Evolutionary conservation across 1,140 invertebrate genomes (phyloP), one percentile per base, ranked within the genome.

Genomic region (Zaprionus africanus): DNA sequence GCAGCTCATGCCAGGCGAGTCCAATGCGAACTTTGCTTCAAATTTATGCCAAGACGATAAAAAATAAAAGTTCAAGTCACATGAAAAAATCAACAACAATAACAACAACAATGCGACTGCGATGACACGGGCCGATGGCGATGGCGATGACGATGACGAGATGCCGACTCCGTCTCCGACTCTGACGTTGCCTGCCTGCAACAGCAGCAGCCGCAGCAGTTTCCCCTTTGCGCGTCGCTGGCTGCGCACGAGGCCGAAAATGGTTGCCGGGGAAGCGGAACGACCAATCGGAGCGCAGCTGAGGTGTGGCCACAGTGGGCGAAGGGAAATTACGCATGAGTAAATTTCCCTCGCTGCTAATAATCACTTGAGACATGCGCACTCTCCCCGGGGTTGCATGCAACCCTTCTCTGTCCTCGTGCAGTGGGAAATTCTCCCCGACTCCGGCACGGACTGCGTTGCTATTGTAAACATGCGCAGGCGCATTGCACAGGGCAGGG

Each of bases 391-490:
- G 81, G 84, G 76, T 79, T 75, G 77, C 51, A 76, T 63, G 78
- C 85, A 87, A 88, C 83, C 83, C 83, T 84, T 76, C 54, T 11
- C 31, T 11, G 41, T 12, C 38, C n/a, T 2, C 15, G 6, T 76
- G 83, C 82, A 85, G 19, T 54, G 61, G 69, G 63, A 78, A 71
- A 88, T 77, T 77, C 68, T 36, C 65, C 71, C 46, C 60, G 13
- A 51, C 28, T 57, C 28, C 15, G 54, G 2, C 19, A n/a, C 24
- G 22, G 13, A 41, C 49, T 67, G 72, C 85, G 76, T 90, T 90
- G 85, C 85, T 90, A 80, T 90, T 90, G 85, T 90, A 90, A 90
- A 90, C 85, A 90, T 87, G 85, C 85, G 85, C 85, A 70, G 69
- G 85, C 85, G 85, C 85, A 76, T 11, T 70, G 41, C 41, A 15